Percentiles rank a stretch among this genome's conserved stretches.
These are phyloP conservation scores for Helarctos malayanus DNA, from an alignment of 2,797 vertebrate genomes.

Conservation along the genomic window DNA sequence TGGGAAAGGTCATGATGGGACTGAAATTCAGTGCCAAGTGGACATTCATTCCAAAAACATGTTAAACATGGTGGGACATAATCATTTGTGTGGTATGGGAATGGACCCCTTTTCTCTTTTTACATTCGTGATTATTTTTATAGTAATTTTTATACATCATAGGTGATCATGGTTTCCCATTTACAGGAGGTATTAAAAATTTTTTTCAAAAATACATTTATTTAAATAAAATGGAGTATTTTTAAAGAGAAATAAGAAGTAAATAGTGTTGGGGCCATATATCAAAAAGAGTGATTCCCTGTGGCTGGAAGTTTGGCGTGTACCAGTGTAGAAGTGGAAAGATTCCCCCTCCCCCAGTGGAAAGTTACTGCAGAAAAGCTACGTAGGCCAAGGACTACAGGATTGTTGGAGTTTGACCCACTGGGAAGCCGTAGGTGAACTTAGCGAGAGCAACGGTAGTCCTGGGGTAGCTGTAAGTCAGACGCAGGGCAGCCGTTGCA, in stretches of 20 bases:
- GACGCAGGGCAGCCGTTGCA: neutral
- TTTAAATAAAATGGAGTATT: neutral
- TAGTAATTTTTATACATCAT: neutral
- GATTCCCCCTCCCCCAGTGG: neutral
- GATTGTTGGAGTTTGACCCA: rapidly evolving
- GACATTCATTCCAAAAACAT: rapidly evolving
- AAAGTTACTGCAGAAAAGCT: too few species aligned
- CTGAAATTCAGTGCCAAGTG: neutral
- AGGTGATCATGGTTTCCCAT: neutral
- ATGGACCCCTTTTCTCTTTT: neutral
- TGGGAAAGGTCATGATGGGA: neutral
- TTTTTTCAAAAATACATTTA: neutral
- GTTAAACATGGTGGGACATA: neutral
- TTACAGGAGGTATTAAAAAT: neutral
- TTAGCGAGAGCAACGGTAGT: too few species aligned
- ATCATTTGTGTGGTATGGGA: neutral
- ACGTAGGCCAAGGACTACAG: neutral
- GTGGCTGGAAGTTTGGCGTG: neutral
- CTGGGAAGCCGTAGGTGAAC: neutral
- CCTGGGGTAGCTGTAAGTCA: neutral
- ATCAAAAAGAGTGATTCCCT: neutral
- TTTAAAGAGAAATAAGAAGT: neutral
- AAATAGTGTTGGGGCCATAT: neutral
- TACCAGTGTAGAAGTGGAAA: neutral
- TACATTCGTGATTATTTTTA: neutral